These are phyloP conservation scores for Amphipoea lucens DNA, from an alignment of 2,888 invertebrate species.

Conservation along the genomic window DNA sequence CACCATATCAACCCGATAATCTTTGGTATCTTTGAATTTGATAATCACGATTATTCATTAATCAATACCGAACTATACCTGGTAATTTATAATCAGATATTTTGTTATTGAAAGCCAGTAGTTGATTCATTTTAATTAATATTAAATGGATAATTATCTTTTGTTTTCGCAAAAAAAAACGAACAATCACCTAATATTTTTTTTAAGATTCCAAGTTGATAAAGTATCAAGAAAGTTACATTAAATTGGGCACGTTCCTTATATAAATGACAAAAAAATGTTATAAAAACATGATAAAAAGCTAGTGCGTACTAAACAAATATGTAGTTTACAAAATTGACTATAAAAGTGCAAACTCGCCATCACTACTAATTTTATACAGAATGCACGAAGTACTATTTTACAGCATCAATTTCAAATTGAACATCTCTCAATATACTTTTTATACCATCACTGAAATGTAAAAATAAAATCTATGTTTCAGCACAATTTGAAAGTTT, in stretches of 20 bases:
- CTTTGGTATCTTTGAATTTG: background rate
- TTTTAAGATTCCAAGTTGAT: background rate
- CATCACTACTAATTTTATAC: constrained; percentile 28
- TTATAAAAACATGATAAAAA: background rate
- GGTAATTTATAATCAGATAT: constrained; percentile 2
- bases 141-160: background rate
- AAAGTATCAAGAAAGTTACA: background rate
- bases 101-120: constrained; percentile 17
- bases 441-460: constrained; percentile 66
- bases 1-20: constrained; percentile 1
- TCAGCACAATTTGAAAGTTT: constrained; percentile 64
- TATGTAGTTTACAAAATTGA: constrained; percentile 4
- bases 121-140: constrained; percentile 5
- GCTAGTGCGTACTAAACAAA: background rate
- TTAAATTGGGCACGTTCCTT: background rate
- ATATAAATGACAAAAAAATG: background rate
- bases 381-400: constrained; percentile 44
- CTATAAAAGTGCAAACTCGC: constrained; percentile 21
- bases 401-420: constrained; percentile 56
- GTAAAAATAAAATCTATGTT: constrained; percentile 67
- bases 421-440: constrained; percentile 53
- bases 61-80: constrained; percentile 1
- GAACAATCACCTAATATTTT: background rate
- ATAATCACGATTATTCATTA: constrained; percentile 22
- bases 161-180: background rate